A percentile compares a stretch with the other conserved stretches of the same genome.
Conservation (phyloP, 2,113 vertebrate genomes). For the Cochlearius cochlearius region DNA sequence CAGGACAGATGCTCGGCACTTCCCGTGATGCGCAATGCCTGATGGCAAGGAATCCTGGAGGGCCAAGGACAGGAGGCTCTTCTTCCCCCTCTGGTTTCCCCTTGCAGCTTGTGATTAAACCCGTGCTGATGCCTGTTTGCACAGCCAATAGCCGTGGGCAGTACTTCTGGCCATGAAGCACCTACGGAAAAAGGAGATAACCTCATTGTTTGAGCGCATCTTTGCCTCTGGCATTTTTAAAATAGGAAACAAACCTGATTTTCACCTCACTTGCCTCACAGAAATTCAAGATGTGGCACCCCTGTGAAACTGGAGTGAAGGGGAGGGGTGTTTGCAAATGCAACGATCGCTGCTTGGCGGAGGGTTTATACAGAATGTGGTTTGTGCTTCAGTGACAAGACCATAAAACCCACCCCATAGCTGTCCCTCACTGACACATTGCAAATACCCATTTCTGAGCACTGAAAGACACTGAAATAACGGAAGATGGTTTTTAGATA, state of each 20-base stretch:
- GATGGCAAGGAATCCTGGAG: slow-evolving; percentile 24
- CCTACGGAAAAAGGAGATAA: background rate
- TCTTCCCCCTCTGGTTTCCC: background rate
- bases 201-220: background rate
- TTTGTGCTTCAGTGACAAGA: background rate
- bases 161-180: background rate
- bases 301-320: background rate
- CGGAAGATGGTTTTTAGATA: background rate
- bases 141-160: background rate
- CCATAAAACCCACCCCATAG: background rate
- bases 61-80: slow-evolving; percentile 31
- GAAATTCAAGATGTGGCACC: background rate
- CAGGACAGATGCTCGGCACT: slow-evolving; percentile 17
- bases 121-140: background rate
- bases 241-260: background rate
- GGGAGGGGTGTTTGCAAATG: background rate
- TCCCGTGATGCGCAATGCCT: background rate
- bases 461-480: background rate
- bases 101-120: slow-evolving; percentile 10
- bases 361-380: background rate
- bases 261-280: background rate
- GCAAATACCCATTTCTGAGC: background rate
- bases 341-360: fast-evolving
- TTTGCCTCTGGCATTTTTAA: background rate
- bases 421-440: background rate